phyloP scores from a whole-genome alignment of 2,888 invertebrate genomes.

The Rhaphigaster nebulosa region DNA sequence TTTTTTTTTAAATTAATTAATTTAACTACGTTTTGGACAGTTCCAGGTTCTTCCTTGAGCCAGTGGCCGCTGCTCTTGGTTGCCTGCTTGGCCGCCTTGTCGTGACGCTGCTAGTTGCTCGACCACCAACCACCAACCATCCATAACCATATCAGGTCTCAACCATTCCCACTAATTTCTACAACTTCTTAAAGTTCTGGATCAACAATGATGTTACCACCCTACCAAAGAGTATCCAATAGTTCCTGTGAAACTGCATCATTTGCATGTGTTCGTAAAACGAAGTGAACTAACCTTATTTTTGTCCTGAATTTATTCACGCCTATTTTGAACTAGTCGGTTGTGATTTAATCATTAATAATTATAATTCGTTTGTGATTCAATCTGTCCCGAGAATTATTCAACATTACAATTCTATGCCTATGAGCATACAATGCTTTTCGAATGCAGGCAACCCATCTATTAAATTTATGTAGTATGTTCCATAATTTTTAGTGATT shows the following conservation, averaged over 20 bases:
- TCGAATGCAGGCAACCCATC: neutral
- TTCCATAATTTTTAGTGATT: conserved; percentile 2
- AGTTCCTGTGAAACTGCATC: neutral
- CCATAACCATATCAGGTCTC: conserved; percentile 21
- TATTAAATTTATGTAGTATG: neutral
- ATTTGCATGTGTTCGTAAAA: too few species aligned
- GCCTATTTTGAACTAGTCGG: neutral
- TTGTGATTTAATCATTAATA: neutral
- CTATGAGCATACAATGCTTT: neutral
- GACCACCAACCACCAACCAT: neutral
- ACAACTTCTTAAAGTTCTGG: neutral
- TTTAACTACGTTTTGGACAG: neutral
- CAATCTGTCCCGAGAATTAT: neutral
- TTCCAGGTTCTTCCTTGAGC: neutral
- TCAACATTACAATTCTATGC: neutral
- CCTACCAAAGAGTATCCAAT: neutral
- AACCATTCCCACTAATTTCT: neutral
- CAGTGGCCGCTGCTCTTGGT: neutral
- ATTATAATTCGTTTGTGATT: neutral
- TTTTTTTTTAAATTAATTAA: too few species aligned
- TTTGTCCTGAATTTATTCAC: neutral
- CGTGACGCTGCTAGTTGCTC: neutral
- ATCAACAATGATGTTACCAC: neutral
- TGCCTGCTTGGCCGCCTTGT: neutral
- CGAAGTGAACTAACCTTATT: neutral